Conservation (phyloP, 2,797 vertebrate genomes). For the Smutsia temminckii region DNA sequence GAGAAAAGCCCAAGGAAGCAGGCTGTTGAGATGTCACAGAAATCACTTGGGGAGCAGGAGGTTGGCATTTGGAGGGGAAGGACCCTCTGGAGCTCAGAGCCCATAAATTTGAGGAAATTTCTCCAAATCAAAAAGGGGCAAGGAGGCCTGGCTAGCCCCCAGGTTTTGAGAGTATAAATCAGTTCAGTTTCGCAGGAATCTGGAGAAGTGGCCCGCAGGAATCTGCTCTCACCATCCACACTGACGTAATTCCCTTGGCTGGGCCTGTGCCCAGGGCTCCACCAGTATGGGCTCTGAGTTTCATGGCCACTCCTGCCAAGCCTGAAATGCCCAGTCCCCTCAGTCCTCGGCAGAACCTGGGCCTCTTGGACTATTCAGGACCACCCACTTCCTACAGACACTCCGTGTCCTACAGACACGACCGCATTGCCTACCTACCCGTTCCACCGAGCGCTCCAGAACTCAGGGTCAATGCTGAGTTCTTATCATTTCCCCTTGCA, state of each 20-base stretch:
- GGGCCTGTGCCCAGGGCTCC: background rate
- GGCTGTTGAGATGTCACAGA: background rate
- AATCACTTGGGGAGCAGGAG: background rate
- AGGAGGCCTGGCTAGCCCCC: background rate
- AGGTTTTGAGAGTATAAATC: background rate
- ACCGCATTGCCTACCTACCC: background rate
- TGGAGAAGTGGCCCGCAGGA: background rate
- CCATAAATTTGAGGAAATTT: background rate
- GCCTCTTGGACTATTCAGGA: background rate
- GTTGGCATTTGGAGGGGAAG: background rate
- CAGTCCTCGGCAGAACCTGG: accelerated
- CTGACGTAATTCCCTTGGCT: accelerated
- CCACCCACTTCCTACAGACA: background rate
- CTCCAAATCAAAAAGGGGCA: background rate
- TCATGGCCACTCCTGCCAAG: background rate
- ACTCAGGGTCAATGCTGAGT: background rate
- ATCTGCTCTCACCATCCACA: background rate
- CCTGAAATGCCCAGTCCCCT: no score
- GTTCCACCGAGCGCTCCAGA: background rate
- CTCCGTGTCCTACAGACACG: no score
- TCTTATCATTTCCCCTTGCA: background rate
- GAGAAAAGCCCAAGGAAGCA: background rate
- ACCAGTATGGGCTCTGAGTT: background rate
- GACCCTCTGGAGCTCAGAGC: background rate
- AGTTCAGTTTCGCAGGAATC: background rate